A percentile compares a stretch with the other conserved stretches of the same genome.
Evolutionary conservation across 1,140 invertebrate species (phyloP).

Genomic region (Sweltsa coloradensis): DNA sequence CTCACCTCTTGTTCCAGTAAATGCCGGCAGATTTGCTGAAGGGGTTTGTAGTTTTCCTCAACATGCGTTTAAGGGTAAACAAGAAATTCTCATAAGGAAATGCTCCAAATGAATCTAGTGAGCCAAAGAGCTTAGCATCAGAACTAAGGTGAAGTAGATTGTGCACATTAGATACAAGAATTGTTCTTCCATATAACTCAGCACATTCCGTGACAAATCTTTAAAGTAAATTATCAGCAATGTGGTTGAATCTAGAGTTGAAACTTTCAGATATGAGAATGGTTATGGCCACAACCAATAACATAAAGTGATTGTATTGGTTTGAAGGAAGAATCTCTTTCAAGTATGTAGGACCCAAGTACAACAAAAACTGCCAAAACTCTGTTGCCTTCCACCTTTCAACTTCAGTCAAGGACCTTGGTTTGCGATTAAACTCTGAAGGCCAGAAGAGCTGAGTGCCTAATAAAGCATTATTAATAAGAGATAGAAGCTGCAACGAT

Average conservation of each 20-base stretch:
- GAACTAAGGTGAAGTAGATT: not conserved
- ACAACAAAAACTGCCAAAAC: conserved; percentile 16
- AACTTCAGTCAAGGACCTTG: conserved; percentile 11
- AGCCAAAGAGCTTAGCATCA: not conserved
- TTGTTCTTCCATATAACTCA: not conserved
- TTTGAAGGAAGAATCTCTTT: conserved; percentile 2
- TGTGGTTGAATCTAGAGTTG: not conserved
- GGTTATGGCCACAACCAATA: conserved; percentile 6
- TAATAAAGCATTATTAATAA: not conserved
- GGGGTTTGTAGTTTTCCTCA: conserved; percentile 8
- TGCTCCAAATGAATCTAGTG: not conserved
- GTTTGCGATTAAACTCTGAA: not conserved
- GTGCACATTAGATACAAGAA: not conserved
- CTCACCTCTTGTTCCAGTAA: not conserved
- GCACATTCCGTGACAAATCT: not conserved
- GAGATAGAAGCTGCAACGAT: not conserved
- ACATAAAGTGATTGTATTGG: conserved; percentile 10
- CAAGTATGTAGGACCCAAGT: conserved; percentile 10
- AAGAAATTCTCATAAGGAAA: conserved; percentile 5
- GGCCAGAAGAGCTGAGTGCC: conserved; percentile 3
- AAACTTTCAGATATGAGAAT: not conserved
- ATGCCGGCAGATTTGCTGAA: conserved; percentile 6
- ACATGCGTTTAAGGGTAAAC: not conserved
- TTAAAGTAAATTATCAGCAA: not conserved
- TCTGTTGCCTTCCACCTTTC: conserved; percentile 17